A percentile compares a stretch with the other conserved stretches of the same genome.
Evolutionary conservation across 2,888 invertebrate species (phyloP).

Genomic region (Limnephilus auricula): DNA sequence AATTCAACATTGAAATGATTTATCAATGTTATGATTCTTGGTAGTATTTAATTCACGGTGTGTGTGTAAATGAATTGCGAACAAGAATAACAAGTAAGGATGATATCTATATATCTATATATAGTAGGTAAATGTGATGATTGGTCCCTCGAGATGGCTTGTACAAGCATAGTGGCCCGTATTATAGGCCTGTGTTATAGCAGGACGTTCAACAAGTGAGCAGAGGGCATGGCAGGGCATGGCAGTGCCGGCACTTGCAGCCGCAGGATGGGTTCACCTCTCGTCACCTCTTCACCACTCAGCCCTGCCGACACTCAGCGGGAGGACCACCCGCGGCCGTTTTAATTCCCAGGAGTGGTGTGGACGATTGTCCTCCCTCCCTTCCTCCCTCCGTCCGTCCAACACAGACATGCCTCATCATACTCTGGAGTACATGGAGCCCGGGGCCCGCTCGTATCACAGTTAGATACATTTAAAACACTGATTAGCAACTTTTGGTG

Average conservation of each 20-base stretch:
- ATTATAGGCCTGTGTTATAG: neutral
- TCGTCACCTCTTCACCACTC: neutral
- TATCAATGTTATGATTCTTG: neutral
- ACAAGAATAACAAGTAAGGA: too few species aligned
- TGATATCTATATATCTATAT: too few species aligned
- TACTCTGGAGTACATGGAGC: neutral
- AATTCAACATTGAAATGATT: neutral
- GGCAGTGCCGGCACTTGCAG: neutral
- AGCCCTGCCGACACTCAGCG: neutral
- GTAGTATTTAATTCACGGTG: too few species aligned
- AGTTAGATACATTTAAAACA: neutral
- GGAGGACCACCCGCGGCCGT: constrained; percentile 3
- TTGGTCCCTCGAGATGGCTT: neutral
- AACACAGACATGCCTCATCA: neutral
- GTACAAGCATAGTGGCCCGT: neutral
- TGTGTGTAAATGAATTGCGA: too few species aligned
- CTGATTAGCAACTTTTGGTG: neutral
- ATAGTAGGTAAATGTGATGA: neutral
- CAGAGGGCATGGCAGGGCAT: neutral
- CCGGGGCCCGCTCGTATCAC: neutral
- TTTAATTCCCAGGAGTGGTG: neutral
- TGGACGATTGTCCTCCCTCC: neutral
- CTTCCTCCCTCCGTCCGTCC: neutral
- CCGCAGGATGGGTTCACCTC: neutral
- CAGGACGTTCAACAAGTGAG: neutral